phyloP scores from a whole-genome alignment of 1,140 invertebrate species.

The Diachasma alloeum region DNA sequence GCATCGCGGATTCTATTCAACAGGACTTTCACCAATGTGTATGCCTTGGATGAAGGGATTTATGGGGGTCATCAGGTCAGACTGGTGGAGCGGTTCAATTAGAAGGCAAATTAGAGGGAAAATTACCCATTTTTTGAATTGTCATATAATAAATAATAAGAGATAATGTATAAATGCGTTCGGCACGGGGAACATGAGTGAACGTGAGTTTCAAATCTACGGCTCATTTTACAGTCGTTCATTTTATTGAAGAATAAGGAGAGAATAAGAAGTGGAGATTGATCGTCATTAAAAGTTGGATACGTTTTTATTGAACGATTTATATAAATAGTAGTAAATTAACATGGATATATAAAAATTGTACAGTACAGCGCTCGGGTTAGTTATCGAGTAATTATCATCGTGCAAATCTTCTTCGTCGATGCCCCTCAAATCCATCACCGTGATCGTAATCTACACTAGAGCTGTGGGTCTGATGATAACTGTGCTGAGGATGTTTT shows the following conservation, averaged over 20 bases:
- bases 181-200: neutral
- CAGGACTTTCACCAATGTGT: neutral
- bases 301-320: neutral
- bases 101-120: neutral
- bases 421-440: slow-evolving; percentile 69
- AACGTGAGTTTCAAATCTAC: neutral
- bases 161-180: neutral
- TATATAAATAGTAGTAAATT: slow-evolving; percentile 35
- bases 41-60: neutral
- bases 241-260: neutral
- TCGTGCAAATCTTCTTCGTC: slow-evolving; percentile 42
- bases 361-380: slow-evolving; percentile 12
- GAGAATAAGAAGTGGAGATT: neutral
- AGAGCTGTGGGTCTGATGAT: slow-evolving; percentile 78
- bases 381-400: slow-evolving; percentile 46
- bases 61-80: neutral
- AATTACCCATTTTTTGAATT: neutral
- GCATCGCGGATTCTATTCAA: neutral
- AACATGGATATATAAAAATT: slow-evolving; percentile 26
- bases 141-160: neutral
- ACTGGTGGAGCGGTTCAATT: neutral
- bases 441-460: slow-evolving; percentile 75
- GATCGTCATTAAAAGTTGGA: neutral
- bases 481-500: slow-evolving; percentile 82
- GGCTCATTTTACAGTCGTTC: neutral